phyloP scores from a whole-genome alignment of 2,888 invertebrate species.

The Augochlorella aurata region DNA sequence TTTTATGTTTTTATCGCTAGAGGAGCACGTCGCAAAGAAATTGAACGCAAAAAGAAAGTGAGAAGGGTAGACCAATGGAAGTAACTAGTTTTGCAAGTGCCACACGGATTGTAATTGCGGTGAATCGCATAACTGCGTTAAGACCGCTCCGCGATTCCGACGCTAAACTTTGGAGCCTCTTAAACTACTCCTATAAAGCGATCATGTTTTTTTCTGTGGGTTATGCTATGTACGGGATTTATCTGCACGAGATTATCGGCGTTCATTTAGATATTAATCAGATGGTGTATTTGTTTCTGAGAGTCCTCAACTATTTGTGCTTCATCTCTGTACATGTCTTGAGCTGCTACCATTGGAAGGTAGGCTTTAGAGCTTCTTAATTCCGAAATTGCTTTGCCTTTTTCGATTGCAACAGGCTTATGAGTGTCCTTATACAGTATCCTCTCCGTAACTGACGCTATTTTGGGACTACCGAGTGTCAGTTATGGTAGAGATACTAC shows the following conservation, averaged over 20 bases:
- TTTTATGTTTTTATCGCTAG: too few species aligned
- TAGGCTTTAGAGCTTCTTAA: neutral
- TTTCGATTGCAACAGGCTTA: too few species aligned
- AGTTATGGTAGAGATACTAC: too few species aligned
- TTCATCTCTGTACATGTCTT: neutral
- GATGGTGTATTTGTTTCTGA: neutral
- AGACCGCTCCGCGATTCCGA: neutral
- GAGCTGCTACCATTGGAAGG: neutral
- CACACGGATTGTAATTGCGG: neutral
- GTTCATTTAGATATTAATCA: neutral
- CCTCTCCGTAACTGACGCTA: too few species aligned
- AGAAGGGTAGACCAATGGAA: too few species aligned
- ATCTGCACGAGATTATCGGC: neutral
- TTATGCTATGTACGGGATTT: neutral
- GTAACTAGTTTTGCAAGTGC: neutral
- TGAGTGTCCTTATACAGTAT: too few species aligned
- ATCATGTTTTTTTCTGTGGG: neutral
- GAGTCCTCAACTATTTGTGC: neutral
- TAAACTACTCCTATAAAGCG: neutral
- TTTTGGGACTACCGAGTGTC: too few species aligned
- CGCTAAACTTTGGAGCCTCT: neutral
- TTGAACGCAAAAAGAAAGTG: too few species aligned
- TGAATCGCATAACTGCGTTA: neutral
- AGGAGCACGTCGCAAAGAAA: too few species aligned
- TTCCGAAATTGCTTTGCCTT: too few species aligned